phyloP scores from a whole-genome alignment of 2,113 vertebrate species.

The Tragelaphus imberbis region DNA sequence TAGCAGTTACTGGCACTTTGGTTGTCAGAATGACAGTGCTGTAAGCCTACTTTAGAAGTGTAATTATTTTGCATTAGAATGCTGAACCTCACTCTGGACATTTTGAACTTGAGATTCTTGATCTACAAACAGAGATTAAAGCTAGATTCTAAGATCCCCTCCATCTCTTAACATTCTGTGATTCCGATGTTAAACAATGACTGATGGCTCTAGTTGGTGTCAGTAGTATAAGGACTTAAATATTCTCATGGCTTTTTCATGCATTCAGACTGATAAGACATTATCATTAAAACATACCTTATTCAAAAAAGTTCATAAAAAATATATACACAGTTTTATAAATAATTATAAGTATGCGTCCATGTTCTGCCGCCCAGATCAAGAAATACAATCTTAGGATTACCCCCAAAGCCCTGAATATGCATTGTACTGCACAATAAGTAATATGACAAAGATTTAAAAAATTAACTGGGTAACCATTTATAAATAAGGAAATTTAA shows the following conservation, averaged over 20 bases:
- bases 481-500: slow-evolving; percentile 25
- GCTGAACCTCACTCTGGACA: background rate
- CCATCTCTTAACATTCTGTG: background rate
- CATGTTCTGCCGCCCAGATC: background rate
- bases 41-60: background rate
- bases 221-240: background rate
- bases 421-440: background rate
- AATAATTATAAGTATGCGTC: background rate
- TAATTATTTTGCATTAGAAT: background rate
- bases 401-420: background rate
- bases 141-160: background rate
- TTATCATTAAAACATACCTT: background rate
- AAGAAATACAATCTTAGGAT: background rate
- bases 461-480: background rate
- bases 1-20: background rate
- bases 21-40: background rate
- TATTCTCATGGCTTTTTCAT: background rate
- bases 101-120: slow-evolving; percentile 5
- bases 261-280: background rate
- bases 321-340: background rate
- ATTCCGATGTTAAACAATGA: background rate
- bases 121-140: background rate
- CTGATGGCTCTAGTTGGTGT: background rate
- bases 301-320: background rate
- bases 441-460: background rate